Conservation (phyloP, 2,113 vertebrate species). For the Plecotus auritus region DNA sequence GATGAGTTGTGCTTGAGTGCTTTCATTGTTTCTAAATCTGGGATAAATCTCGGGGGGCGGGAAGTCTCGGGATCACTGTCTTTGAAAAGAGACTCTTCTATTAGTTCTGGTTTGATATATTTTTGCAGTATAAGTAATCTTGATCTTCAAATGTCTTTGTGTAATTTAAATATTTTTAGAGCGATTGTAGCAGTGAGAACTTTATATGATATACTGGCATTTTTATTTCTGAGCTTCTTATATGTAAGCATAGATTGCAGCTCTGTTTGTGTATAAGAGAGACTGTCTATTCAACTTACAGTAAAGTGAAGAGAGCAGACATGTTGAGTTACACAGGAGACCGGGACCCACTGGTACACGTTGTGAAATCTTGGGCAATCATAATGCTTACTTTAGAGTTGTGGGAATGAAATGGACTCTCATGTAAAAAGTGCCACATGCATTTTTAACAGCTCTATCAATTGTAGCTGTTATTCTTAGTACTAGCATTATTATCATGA, state of each 20-base stretch:
- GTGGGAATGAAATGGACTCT: not conserved
- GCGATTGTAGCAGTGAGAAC: not conserved
- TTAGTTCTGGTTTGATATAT: not conserved
- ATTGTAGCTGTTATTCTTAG: not conserved
- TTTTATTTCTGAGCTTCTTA: not conserved
- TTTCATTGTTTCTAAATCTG: not conserved
- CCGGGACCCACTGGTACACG: not conserved
- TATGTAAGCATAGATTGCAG: accelerated
- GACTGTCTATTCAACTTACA: not conserved
- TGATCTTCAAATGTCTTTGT: not conserved
- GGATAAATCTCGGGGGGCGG: not conserved
- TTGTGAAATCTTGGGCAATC: not conserved
- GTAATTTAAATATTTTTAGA: not conserved
- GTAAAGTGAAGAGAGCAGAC: not conserved
- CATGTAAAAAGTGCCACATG: not conserved
- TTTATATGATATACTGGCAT: not conserved
- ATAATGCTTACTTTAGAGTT: not conserved
- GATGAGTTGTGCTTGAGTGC: not conserved
- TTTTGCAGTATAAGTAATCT: not conserved
- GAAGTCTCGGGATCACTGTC: not conserved
- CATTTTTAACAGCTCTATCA: not conserved
- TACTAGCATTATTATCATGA: not conserved
- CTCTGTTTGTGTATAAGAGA: not conserved
- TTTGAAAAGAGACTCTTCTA: not conserved
- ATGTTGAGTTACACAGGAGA: not conserved